Base-by-base conservation (phyloP, 2,113 vertebrate species). In the Steatornis caripensis region DNA sequence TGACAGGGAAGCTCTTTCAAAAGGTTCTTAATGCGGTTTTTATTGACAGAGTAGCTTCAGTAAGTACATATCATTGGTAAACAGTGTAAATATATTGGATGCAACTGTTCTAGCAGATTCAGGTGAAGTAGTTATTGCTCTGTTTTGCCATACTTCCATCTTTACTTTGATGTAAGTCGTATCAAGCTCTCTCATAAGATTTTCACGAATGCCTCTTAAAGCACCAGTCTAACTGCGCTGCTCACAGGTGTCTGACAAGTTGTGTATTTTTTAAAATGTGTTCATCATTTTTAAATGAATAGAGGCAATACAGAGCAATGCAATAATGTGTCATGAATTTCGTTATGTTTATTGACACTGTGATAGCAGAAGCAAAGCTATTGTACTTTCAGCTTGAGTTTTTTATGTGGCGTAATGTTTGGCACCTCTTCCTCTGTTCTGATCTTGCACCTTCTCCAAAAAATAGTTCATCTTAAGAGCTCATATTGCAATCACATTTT, bases 281-380 rank as follows among this genome's bases (percentile, higher is more conserved):
- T 69, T 97, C 69, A 93, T 95, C 21, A 83, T 94, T 93, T 96
- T 96, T 71, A 96, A 97, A 98, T 98, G 87, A 97, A 97, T 97
- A 97, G 96, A 34, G 4, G 85, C 72, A 94, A 93, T 93, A 74
- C 58, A 93, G 65, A 97, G 75, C 97, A 97, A 96, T 91, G 79
- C 93, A 97, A 97, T 98, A 97, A 96, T 95, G 91, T 97, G 94
- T 94, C 95, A 85, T 97, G 95, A 94, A 97, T 98, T 98, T 97
- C 89, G 97, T 98, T 97, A 97, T 95, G 84, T 93, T 97, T 98
- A 97, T 97, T 97, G 96, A 83, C 3, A 6, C 69, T 91, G 66
- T 82, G 95, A 94, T 96, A 97, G 83, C 12, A 91, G 91, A 95
- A 48, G 46, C 43, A 91, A 57, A 89, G 15, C 29, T 97, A 97